Evolutionary conservation across 2,113 vertebrate genomes (phyloP).

Genomic region (Ctenomys sociabilis): DNA sequence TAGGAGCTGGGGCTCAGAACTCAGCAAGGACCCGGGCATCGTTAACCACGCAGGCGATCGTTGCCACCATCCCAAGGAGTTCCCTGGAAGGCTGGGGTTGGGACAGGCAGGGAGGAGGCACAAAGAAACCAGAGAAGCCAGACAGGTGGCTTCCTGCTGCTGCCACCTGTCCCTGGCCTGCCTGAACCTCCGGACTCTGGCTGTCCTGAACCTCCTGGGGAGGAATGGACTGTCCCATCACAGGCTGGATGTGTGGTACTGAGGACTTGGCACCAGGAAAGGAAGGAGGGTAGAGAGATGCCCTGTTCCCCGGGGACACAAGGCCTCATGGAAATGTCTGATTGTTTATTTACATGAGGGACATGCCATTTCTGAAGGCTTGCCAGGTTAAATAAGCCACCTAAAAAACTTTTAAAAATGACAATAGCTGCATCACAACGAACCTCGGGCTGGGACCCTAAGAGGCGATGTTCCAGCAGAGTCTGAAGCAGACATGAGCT

Average conservation of each 20-base stretch:
- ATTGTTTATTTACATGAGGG: not conserved
- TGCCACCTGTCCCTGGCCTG: accelerated
- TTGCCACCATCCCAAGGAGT: not conserved
- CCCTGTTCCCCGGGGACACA: not conserved
- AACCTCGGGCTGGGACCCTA: accelerated
- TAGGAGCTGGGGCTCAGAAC: not conserved
- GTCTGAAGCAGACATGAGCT: not conserved
- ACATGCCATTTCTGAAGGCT: not conserved
- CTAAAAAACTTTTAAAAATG: not conserved
- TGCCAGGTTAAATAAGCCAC: slow-evolving; percentile 14
- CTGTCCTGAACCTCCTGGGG: accelerated
- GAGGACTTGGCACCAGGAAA: not conserved
- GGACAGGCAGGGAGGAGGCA: not conserved
- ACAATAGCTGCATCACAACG: not conserved
- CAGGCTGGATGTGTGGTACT: accelerated
- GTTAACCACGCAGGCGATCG: not conserved
- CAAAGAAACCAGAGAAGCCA: too few relatives aligned
- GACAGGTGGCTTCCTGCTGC: accelerated
- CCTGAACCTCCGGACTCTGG: not conserved
- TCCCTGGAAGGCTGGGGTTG: not conserved
- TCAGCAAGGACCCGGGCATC: not conserved
- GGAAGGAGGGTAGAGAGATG: not conserved
- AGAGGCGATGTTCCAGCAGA: not conserved
- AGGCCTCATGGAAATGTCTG: not conserved
- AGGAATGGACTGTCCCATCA: accelerated